Base-by-base conservation (phyloP, 2,888 invertebrate species). In the Polyploca ridens region DNA sequence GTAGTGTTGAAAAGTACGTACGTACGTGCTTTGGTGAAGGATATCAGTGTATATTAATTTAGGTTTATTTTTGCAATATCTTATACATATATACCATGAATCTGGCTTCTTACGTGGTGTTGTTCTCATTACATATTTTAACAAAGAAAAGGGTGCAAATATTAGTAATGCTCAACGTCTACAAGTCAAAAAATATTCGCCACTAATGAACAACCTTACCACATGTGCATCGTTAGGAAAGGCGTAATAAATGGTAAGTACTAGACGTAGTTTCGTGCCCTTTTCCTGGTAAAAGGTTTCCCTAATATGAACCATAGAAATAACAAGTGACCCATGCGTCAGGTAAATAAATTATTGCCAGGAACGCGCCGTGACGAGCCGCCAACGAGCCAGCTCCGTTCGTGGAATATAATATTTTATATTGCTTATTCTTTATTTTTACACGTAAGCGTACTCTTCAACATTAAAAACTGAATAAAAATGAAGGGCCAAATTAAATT, bases 201-300 rank as follows among this genome's bases (percentile, higher is more conserved):
- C n/a, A n/a, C n/a, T n/a, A n/a, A n/a, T n/a, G n/a, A n/a, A n/a
- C 57, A 33, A 59, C 49, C 65, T 65, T 46, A n/a, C 33, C 33
- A 58, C 49, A 54, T 54, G 54, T 54, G 49, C 58, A 65, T 65
- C n/a, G 61, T 63, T 62, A 63, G 41, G 60, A 58, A 64, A 69
- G 70, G 70, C 54, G 54, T 71, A 69, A 75, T 73, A 77, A 75
- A 70, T 64, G 62, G 64, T 68, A 54, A 54, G 54, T 74, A 79
- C 74, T 74, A 75, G 66, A 71, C 69, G 70, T 68, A 75, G 73
- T 77, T 73, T 74, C 66, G 71, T 72, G 73, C 72, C 71, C 71
- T 54, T 69, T 68, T 76, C 66, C 62, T 65, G 68, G 69, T 72
- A 78, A 80, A 79, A 79, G 73, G 73, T 72, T 76, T 71, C 64